Percentiles rank a stretch among this genome's conserved stretches.
These are phyloP conservation scores for Loripinus fragilis DNA, from an alignment of 2,888 invertebrate species.

Conservation along the genomic window DNA sequence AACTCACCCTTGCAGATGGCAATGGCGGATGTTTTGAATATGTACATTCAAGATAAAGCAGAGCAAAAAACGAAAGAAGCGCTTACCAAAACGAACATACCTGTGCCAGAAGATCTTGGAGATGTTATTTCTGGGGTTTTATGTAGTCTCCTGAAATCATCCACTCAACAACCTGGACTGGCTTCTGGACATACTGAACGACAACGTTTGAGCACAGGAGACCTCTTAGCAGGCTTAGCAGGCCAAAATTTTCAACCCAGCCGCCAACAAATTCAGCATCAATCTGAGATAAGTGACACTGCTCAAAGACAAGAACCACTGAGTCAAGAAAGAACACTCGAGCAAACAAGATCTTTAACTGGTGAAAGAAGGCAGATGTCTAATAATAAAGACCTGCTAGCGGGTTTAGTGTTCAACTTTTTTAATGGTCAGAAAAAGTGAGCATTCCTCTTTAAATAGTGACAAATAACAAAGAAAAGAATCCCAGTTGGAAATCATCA, in stretches of 20 bases:
- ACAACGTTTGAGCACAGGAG: background rate
- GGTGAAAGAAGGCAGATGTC: too few species aligned
- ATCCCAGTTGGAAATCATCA: too few species aligned
- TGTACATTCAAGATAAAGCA: background rate
- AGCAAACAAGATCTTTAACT: too few species aligned
- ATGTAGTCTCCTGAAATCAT: background rate
- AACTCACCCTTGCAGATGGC: slow-evolving; percentile 31
- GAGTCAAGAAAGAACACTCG: too few species aligned
- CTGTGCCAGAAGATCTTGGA: background rate
- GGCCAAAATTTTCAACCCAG: background rate
- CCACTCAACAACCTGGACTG: background rate
- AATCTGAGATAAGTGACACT: too few species aligned
- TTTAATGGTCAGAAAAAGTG: too few species aligned
- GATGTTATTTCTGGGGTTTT: background rate
- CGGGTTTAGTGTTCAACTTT: too few species aligned
- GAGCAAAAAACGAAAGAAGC: background rate
- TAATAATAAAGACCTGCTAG: too few species aligned
- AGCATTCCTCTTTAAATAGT: too few species aligned
- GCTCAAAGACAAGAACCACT: too few species aligned
- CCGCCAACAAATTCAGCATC: too few species aligned
- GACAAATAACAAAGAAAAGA: too few species aligned
- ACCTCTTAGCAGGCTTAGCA: background rate
- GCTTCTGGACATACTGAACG: background rate
- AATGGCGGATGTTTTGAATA: slow-evolving; percentile 2
- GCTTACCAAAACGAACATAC: background rate